Evolutionary conservation across 2,888 invertebrate species (phyloP), one percentile per base, ranked within the genome.

Genomic region (Archips xylosteana): DNA sequence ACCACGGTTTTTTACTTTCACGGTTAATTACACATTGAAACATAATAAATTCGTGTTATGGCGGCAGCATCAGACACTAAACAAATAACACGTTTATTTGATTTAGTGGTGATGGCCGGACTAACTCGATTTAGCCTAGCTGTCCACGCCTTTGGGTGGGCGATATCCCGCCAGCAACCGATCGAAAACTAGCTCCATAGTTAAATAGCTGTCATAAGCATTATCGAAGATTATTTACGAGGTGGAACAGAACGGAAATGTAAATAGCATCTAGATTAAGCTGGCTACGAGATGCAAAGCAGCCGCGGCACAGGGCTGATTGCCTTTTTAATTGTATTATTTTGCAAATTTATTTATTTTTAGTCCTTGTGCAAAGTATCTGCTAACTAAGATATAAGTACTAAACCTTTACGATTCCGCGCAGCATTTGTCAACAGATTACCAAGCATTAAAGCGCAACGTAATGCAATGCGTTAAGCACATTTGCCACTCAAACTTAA

Each of bases 131-230:
- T 80, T 78, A 75, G 75, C 75, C 68, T 74, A 70, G 77, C 85
- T 90, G 88, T 91, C 90, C 82, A 88, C 90, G 91, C 89, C 89
- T 88, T 86, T 87, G 89, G 91, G 90, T 89, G 91, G 91, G 83
- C 85, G 81, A 78, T 78, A 82, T 77, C 88, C 85, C 84, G 84
- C 85, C 79, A 86, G 75, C 85, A 84, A 78, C 78, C 77, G 82
- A 84, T 83, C 83, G 80, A 75, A 82, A 79, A 85, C 83, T 84
- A 83, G 83, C 84, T 86, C 83, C 80, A 82, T 79, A 79, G 81
- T 83, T 80, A 80, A 83, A 83, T 82, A 79, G 78, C 80, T 81
- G 82, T 83, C 82, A 86, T 84, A 81, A 82, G 79, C 80, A 77
- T 79, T 69, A 76, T 79, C 75, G 74, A 76, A 76, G 71, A 76